phyloP scores from a whole-genome alignment of 2,888 invertebrate genomes.

The Hipparchia semele region DNA sequence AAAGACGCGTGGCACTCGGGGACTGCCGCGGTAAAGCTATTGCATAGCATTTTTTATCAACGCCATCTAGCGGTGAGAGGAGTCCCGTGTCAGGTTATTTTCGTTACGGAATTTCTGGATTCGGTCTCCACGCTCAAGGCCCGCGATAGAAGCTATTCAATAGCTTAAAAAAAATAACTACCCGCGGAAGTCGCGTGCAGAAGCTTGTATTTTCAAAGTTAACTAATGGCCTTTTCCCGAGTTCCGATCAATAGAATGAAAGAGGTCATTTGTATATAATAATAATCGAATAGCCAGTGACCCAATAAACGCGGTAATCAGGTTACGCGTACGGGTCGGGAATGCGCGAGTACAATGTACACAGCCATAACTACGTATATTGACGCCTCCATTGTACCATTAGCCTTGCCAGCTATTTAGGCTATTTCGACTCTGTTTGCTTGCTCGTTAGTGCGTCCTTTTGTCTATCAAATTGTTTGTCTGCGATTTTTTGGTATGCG shows the following conservation, averaged over 20 bases:
- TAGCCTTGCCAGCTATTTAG: constrained; percentile 76
- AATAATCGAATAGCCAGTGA: constrained; percentile 46
- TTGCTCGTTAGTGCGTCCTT: constrained; percentile 46
- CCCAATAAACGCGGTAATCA: constrained; percentile 50
- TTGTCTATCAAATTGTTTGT: constrained; percentile 38
- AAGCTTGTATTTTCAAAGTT: not conserved
- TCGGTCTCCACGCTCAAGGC: no score
- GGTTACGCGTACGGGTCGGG: constrained; percentile 54
- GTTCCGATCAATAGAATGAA: constrained; percentile 15
- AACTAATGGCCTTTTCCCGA: not conserved
- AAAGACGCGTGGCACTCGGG: no score
- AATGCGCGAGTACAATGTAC: constrained; percentile 57
- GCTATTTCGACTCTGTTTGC: constrained; percentile 55
- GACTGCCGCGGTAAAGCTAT: no score
- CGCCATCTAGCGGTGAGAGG: no score
- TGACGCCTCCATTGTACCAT: constrained; percentile 69
- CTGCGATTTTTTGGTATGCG: constrained; percentile 21
- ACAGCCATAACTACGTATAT: constrained; percentile 43
- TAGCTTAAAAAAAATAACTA: no score
- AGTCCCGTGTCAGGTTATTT: no score
- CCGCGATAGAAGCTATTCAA: no score
- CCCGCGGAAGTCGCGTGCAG: no score
- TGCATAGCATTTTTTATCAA: no score
- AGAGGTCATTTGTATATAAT: constrained; percentile 33
- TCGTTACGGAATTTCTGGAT: no score